phyloP scores from a whole-genome alignment of 2,888 invertebrate species.

The Yponomeuta evonymella region DNA sequence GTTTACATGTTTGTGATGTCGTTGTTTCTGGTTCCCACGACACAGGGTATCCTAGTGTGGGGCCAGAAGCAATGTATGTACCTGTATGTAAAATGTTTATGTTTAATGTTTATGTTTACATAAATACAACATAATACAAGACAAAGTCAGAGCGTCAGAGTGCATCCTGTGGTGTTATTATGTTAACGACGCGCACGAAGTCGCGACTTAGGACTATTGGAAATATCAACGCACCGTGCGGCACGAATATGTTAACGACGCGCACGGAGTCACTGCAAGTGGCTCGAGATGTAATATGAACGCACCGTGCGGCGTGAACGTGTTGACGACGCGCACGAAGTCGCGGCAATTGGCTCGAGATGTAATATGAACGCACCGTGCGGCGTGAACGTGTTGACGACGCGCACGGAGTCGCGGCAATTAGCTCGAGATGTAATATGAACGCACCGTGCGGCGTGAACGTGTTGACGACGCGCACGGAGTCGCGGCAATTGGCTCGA shows the following conservation, averaged over 20 bases:
- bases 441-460: slow-evolving; percentile 81
- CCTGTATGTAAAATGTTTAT: too few species aligned
- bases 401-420: slow-evolving; percentile 83
- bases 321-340: slow-evolving; percentile 82
- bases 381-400: slow-evolving; percentile 82
- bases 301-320: slow-evolving; percentile 79
- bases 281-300: slow-evolving; percentile 53
- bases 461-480: slow-evolving; percentile 82
- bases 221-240: slow-evolving; percentile 76
- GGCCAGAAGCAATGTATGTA: too few species aligned
- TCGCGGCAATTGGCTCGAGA: slow-evolving; percentile 79
- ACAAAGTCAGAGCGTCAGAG: too few species aligned
- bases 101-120: too few species aligned
- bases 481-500: slow-evolving; percentile 80
- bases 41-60: too few species aligned
- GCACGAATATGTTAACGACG: slow-evolving; percentile 82
- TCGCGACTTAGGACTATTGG: too few species aligned
- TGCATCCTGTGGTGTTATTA: too few species aligned
- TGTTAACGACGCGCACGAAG: too few species aligned
- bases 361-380: slow-evolving; percentile 50
- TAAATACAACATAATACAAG: too few species aligned
- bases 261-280: slow-evolving; percentile 85
- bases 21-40: too few species aligned
- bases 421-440: slow-evolving; percentile 56
- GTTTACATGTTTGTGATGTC: too few species aligned